Evolutionary conservation across 2,113 vertebrate genomes (phyloP), one percentile per base, ranked within the genome.

Genomic region (Alligator sinensis): DNA sequence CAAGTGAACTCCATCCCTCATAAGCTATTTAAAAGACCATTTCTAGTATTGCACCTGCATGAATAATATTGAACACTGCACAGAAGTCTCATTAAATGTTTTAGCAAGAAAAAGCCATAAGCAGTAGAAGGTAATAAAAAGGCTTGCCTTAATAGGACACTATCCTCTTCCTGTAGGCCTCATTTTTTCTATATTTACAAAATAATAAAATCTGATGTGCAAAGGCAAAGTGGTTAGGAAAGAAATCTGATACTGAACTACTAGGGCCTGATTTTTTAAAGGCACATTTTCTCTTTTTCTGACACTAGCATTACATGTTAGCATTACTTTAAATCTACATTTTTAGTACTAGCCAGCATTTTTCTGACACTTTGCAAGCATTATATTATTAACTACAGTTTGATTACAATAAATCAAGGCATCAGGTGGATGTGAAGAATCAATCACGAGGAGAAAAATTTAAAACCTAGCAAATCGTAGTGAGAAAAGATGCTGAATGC

Each of bases 11-110:
- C 89, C 60, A 77, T 87, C 82, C 38, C 64, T 86, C 92, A 80
- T 90, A 94, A 91, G 58, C 58, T 88, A 61, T 58, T 82, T 85
- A 92, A 87, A 70, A 94, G 90, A 80, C 84, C 28, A 81, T 93
- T 94, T 96, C 88, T 93, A 4, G 11, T 92, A 82, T 92, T 95
- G 62, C 86, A 96, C 81, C 90, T 88, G 91, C 86, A 94, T 93
- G 86, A 94, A 91, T 95, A 95, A 95, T 91, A 92, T 86, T 78
- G 81, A 85, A 63, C 34, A 38, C 86, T 95, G 87, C 63, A 92
- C 27, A 92, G 94, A 95, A 93, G 14, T 79, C 17, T 89, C 78
- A 94, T 95, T 96, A 81, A 85, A 59, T 91, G 4, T 16, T 87
- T 95, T 91, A 84, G 21, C 7, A 82, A 66, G 82, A 76, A 58